A percentile compares a stretch with the other conserved stretches of the same genome.
These are phyloP conservation scores for Pyrgus malvae DNA, from an alignment of 2,888 invertebrate genomes.

Conservation along the genomic window DNA sequence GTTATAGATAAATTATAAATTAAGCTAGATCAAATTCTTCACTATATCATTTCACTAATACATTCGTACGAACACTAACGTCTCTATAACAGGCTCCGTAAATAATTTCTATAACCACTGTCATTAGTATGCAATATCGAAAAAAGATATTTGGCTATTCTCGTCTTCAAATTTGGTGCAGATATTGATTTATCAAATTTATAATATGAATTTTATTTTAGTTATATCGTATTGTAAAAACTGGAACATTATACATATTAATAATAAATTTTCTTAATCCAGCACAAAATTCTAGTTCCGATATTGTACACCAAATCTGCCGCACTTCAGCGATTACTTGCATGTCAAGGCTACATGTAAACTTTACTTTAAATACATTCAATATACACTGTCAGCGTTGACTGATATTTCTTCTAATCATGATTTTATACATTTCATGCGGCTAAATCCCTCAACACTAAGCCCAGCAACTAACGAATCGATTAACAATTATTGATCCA, in stretches of 20 bases:
- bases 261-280: too few species aligned
- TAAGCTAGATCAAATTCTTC: slow-evolving; percentile 5
- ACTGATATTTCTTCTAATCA: background rate
- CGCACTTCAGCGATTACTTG: background rate
- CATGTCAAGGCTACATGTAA: background rate
- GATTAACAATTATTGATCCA: background rate
- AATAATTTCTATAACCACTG: background rate
- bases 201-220: too few species aligned
- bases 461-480: background rate
- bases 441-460: background rate
- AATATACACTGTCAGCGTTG: too few species aligned
- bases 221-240: too few species aligned
- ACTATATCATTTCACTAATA: slow-evolving; percentile 6
- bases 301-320: background rate
- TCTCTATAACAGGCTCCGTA: slow-evolving; percentile 14
- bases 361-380: too few species aligned
- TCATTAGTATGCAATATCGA: background rate
- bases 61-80: background rate
- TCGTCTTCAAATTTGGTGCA: background rate
- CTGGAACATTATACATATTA: too few species aligned
- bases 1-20: background rate
- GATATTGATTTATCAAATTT: too few species aligned
- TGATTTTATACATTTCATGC: background rate
- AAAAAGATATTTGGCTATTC: background rate
- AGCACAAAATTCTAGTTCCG: background rate